Conservation (phyloP, 1,140 invertebrate species). For the Holotrichia oblita region DNA sequence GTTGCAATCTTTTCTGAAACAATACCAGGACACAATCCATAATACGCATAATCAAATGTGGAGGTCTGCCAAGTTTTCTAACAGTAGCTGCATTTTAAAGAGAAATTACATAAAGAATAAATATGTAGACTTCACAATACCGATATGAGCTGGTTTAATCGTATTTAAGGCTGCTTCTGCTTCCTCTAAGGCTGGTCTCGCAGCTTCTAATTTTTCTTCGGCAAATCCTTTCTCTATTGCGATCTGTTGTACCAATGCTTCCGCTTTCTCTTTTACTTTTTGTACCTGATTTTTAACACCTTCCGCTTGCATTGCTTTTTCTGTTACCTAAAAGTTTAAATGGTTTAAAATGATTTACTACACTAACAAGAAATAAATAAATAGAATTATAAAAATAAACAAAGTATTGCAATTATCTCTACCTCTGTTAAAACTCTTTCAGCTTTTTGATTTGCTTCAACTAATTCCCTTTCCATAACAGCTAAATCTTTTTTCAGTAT, state of each 20-base stretch:
- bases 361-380: neutral
- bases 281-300: slow-evolving; percentile 95
- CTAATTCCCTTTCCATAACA: slow-evolving; percentile 93
- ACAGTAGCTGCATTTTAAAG: slow-evolving; percentile 76
- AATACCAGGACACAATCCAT: slow-evolving; percentile 97
- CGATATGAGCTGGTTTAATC: slow-evolving; percentile 95
- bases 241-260: slow-evolving; percentile 89
- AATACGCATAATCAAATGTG: slow-evolving; percentile 96
- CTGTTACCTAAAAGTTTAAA: slow-evolving; percentile 73
- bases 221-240: slow-evolving; percentile 91
- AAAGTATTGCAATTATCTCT: slow-evolving; percentile 48
- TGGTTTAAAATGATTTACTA: no score
- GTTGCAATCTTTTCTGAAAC: slow-evolving; percentile 88
- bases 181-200: slow-evolving; percentile 91
- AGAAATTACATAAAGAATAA: neutral
- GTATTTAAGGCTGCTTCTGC: slow-evolving; percentile 96
- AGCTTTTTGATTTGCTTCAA: slow-evolving; percentile 86
- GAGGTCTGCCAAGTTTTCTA: slow-evolving; percentile 91
- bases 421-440: slow-evolving; percentile 88
- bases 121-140: slow-evolving; percentile 53
- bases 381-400: slow-evolving; percentile 6
- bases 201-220: slow-evolving; percentile 89
- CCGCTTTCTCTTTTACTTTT: slow-evolving; percentile 95
- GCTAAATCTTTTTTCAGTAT: slow-evolving; percentile 91
- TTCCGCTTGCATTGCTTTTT: slow-evolving; percentile 93